Conservation (phyloP, 2,113 vertebrate species). For the Barnardius zonarius region DNA sequence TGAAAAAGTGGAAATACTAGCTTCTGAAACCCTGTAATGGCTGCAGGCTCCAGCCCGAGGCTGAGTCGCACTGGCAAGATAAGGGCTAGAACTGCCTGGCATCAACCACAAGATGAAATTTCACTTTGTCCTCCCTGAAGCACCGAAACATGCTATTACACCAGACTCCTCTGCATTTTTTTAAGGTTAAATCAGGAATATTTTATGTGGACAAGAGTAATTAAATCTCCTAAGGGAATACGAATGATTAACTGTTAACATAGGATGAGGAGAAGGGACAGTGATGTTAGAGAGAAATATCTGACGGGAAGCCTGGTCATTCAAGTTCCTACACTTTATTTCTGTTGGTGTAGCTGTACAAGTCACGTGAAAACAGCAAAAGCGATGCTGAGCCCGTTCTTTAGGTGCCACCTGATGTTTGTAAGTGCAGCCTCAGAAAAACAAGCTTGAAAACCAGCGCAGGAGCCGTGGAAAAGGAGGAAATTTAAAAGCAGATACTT, state of each 20-base stretch:
- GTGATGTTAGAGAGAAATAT: neutral
- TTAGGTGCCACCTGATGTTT: neutral
- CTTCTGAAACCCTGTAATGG: neutral
- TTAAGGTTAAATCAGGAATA: neutral
- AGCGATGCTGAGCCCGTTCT: neutral
- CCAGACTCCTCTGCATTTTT: neutral
- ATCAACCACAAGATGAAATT: neutral
- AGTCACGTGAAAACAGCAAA: neutral
- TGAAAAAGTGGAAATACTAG: conserved; percentile 42
- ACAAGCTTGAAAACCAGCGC: neutral
- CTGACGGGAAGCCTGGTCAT: neutral
- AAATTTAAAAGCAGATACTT: neutral
- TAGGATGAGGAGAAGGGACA: neutral
- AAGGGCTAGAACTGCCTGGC: neutral
- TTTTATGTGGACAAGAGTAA: neutral
- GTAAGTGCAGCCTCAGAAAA: neutral
- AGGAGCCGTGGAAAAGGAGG: neutral
- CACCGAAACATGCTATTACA: neutral
- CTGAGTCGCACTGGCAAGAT: neutral
- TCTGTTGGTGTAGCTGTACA: neutral
- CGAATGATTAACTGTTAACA: neutral
- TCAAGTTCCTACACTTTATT: neutral
- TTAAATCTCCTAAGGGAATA: neutral
- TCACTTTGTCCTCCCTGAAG: neutral
- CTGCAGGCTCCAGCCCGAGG: neutral